These are phyloP conservation scores for Psammodynastes pulverulentus DNA, from an alignment of 2,113 vertebrate species.

Conservation along the genomic window DNA sequence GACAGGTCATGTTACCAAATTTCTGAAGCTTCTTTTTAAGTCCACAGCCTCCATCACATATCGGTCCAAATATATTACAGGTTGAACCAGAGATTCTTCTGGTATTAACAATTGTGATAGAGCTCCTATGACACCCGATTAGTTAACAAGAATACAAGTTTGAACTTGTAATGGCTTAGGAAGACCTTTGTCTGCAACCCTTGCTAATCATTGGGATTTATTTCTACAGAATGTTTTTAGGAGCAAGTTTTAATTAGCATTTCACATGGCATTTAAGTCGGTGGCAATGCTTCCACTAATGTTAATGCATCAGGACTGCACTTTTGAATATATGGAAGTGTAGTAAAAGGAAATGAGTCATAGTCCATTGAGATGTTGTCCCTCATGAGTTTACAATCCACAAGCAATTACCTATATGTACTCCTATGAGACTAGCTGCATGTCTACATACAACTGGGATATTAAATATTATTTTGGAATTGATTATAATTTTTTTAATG, in stretches of 20 bases:
- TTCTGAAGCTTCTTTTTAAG: neutral
- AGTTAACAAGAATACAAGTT: neutral
- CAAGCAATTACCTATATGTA: neutral
- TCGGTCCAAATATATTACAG: neutral
- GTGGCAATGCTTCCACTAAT: neutral
- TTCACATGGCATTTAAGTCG: neutral
- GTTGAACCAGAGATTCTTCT: neutral
- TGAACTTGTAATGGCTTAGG: constrained; percentile 3
- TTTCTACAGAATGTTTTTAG: neutral
- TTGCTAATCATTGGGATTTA: neutral
- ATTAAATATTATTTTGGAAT: constrained; percentile 24
- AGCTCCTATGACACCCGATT: neutral
- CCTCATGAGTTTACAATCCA: neutral
- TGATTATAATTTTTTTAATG: neutral
- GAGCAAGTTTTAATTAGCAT: neutral
- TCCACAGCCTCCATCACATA: neutral
- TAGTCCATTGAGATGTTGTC: neutral
- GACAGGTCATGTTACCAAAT: neutral
- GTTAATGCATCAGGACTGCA: neutral
- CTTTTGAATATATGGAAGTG: neutral
- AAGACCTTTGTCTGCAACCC: neutral
- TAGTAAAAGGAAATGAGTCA: neutral
- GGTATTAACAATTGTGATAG: neutral
- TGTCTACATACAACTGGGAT: neutral
- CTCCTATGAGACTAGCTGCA: neutral